phyloP scores from a whole-genome alignment of 1,140 invertebrate genomes.

The Pemphigus obesinymphae region DNA sequence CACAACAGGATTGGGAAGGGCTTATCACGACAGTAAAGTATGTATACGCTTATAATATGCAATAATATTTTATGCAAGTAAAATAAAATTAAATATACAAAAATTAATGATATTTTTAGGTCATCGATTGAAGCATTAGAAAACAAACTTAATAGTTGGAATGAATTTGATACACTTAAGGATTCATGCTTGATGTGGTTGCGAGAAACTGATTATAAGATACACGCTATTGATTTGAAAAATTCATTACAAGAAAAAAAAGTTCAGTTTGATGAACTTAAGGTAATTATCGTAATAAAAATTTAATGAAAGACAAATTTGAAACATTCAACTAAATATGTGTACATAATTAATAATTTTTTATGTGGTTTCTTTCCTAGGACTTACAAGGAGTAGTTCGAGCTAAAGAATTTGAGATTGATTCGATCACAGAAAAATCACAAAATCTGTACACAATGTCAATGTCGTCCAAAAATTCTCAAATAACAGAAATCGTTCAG shows the following conservation, averaged over 20 bases:
- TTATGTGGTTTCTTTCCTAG: slow-evolving; percentile 52
- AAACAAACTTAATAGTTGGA: slow-evolving; percentile 81
- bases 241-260: slow-evolving; percentile 77
- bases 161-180: slow-evolving; percentile 81
- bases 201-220: slow-evolving; percentile 76
- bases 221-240: slow-evolving; percentile 85
- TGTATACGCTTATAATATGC: slow-evolving; percentile 26
- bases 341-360: neutral
- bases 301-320: neutral
- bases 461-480: slow-evolving; percentile 60
- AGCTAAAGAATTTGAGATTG: slow-evolving; percentile 88
- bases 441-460: slow-evolving; percentile 73
- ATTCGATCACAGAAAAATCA: slow-evolving; percentile 83
- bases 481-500: slow-evolving; percentile 79
- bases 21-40: slow-evolving; percentile 66
- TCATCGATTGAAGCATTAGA: slow-evolving; percentile 73
- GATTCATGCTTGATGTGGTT: slow-evolving; percentile 84
- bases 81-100: too few species aligned
- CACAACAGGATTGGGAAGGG: slow-evolving; percentile 86
- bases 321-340: neutral
- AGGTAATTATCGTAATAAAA: slow-evolving; percentile 48
- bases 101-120: slow-evolving; percentile 47
- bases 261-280: slow-evolving; percentile 71
- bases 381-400: slow-evolving; percentile 79
- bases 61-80: too few species aligned